phyloP scores from a whole-genome alignment of 1,140 invertebrate genomes.

The Bombus balteatus region DNA sequence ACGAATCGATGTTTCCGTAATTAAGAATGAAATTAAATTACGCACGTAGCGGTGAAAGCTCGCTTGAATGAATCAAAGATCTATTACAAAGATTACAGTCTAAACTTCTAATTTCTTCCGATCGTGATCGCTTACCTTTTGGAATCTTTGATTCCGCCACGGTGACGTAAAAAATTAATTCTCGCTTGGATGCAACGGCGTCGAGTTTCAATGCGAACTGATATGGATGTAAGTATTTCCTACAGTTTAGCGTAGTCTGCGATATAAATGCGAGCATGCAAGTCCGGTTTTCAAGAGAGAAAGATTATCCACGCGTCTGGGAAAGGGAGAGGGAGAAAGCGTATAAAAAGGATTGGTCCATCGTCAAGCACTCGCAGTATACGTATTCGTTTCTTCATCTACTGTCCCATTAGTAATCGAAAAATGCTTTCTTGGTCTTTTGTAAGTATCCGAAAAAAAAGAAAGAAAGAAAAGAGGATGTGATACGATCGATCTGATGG shows the following conservation, averaged over 20 bases:
- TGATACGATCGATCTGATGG: not conserved
- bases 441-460: conserved; percentile 57
- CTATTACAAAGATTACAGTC: not conserved
- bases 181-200: not conserved
- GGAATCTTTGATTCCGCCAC: not conserved
- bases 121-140: not conserved
- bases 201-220: conserved; percentile 36
- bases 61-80: not conserved
- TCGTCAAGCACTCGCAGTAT: conserved; percentile 70
- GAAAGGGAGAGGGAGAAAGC: conserved; percentile 75
- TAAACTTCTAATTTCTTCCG: not conserved
- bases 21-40: not conserved
- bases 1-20: not conserved
- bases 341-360: conserved; percentile 78
- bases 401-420: conserved; percentile 39
- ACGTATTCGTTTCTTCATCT: conserved; percentile 52
- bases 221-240: conserved; percentile 40
- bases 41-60: too few species aligned
- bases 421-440: conserved; percentile 53
- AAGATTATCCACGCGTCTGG: conserved; percentile 47
- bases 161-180: conserved; percentile 26
- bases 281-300: conserved; percentile 70
- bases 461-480: not conserved
- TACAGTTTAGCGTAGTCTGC: conserved; percentile 52
- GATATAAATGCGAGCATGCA: conserved; percentile 47